Base-by-base conservation (phyloP, 2,888 invertebrate genomes). In the Tipula confusa region DNA sequence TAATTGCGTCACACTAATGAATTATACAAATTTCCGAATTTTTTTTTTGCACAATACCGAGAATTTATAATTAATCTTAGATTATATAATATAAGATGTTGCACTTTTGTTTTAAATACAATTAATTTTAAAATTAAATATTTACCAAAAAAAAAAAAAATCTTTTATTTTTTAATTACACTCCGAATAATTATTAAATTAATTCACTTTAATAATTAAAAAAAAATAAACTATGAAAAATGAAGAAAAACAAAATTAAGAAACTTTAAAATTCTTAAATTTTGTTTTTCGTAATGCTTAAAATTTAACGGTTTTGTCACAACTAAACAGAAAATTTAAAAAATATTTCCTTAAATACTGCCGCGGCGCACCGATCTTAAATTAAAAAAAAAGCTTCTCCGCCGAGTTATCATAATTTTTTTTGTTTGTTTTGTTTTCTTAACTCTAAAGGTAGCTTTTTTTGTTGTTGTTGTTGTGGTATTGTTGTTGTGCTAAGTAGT, bases 331-430 rank as follows among this genome's bases (percentile, higher is more conserved):
- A 80, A 80, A 80, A 15, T 80, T 80, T 31, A 29, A 29, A 80
- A 80, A 80, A 29, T 80, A 80, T 80, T 80, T 29, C 80, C 80
- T 80, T 80, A 80, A 80, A 80, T 80, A 80, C 80, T 80, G 64
- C 9, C 43, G 6, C 24, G 11, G 64, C 64, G 64, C 1, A 11
- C 9, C 9, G 64, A 64, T n/a, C n/a, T n/a, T n/a, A n/a, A n/a
- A n/a, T n/a, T n/a, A n/a, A n/a, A n/a, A 9, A 64, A 64, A 43
- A 64, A 64, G 64, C 64, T 64, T 64, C 64, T 64, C 64, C 64
- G 64, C 64, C 24, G 18, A 64, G 9, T 24, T 64, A 64, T 64
- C 43, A 43, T 15, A n/a, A 43, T 15, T 15, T 4, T 43, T 43
- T 43, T n/a, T 43, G n/a, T 43, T 43, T 5, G 3, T 33, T 6